Evolutionary conservation across 2,113 vertebrate species (phyloP), one percentile per base, ranked within the genome.

Genomic region (Neolamprologus hecqui): DNA sequence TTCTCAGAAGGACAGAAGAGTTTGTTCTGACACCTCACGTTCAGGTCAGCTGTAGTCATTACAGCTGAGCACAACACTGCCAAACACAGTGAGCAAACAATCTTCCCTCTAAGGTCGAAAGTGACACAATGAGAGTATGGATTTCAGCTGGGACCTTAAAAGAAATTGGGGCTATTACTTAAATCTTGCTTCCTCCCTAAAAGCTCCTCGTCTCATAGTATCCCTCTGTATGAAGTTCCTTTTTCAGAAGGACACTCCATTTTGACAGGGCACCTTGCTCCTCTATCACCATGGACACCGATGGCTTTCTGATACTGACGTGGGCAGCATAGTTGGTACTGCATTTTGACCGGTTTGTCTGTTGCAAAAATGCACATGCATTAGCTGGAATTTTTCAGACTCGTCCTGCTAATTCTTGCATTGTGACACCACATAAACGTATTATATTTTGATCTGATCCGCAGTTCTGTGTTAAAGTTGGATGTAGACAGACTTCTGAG

Each of bases 381-480:
- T 42, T 42, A 26, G 37, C 26, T 31, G 26, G 26, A 33, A 9
- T 6, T 19, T 33, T 33, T 63, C 28, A 33, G 58, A 17, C 5
- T 6, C 5, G 11, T 70, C 5, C 65, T 42, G 35, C n/a, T 26
- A 42, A n/a, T 6, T 40, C 63, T 70, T 70, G 21, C n/a, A 26
- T 45, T 45, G 21, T 73, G 13, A 45, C 37, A 17, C 9, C 4
- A 47, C 21, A 28, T 37, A 65, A 65, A 65, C 9, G 1, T 35
- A 1, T 3, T 65, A 12, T 13, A 65, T n/a, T 35, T 63, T 37
- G 60, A 65, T 37, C 60, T 37, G 0, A 65, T 37, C 60, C 0
- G 0, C 10, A 65, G 33, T 5, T 65, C 17, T 65, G 60, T 37
- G 1, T 68, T 68, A 68, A 68, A 37, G 33, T 37, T 75, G 68